These are phyloP conservation scores for Myiozetetes cayanensis DNA, from an alignment of 2,113 vertebrate genomes.

Conservation along the genomic window DNA sequence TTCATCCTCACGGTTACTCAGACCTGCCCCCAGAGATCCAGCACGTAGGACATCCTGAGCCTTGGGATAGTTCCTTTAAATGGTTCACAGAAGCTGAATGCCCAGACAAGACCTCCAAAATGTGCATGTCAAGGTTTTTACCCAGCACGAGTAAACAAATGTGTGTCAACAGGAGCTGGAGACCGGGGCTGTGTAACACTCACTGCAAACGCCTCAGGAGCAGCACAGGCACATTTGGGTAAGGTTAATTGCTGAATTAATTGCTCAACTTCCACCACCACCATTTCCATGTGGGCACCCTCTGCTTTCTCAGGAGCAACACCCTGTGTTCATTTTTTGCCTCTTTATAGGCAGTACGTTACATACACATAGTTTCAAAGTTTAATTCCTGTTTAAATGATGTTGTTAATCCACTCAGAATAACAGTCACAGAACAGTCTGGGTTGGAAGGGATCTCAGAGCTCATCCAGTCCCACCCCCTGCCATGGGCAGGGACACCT, in stretches of 20 bases:
- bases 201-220: neutral
- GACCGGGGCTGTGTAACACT: fast-evolving
- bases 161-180: neutral
- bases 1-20: neutral
- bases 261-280: neutral
- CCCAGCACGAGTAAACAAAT: neutral
- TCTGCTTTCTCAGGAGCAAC: neutral
- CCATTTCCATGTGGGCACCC: neutral
- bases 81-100: neutral
- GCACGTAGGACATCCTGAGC: neutral
- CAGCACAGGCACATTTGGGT: neutral
- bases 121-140: neutral
- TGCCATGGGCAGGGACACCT: neutral
- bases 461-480: neutral
- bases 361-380: neutral
- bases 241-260: neutral
- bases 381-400: neutral
- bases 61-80: no score
- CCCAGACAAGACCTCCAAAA: neutral
- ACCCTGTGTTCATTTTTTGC: neutral
- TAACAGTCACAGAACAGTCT: neutral
- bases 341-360: neutral
- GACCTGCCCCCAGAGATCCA: neutral
- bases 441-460: neutral
- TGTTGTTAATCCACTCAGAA: neutral